These are phyloP conservation scores for Drosophila buzzatii DNA, from an alignment of 2,888 invertebrate species.

Conservation along the genomic window DNA sequence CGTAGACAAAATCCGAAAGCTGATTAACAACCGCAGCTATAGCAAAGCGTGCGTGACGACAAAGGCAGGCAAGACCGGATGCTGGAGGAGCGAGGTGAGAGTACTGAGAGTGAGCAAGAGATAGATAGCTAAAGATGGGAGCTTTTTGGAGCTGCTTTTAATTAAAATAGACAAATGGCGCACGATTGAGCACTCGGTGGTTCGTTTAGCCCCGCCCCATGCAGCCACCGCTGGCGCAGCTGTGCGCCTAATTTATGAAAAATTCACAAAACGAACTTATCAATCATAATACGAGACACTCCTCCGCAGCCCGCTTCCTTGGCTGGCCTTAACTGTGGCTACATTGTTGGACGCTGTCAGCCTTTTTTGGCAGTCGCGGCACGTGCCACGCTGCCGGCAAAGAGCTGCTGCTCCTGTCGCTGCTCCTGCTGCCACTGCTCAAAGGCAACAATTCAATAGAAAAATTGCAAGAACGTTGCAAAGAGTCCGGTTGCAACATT, in stretches of 20 bases:
- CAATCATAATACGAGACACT: constrained; percentile 67
- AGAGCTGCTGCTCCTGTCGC: constrained; percentile 17
- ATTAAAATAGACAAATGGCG: constrained; percentile 79
- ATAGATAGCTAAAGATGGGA: constrained; percentile 17
- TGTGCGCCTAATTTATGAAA: constrained; percentile 76
- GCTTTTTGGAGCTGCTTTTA: constrained; percentile 60
- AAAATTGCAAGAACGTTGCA: constrained; percentile 63
- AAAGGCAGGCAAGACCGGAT: constrained; percentile 1
- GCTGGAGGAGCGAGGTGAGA: neutral
- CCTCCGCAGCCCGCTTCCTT: neutral
- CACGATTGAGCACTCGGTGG: constrained; percentile 72
- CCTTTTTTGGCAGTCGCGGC: constrained; percentile 62
- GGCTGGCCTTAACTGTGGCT: constrained; percentile 26
- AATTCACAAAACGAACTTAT: constrained; percentile 79
- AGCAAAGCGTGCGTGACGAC: constrained; percentile 60
- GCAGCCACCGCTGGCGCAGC: constrained; percentile 48
- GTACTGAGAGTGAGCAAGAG: neutral
- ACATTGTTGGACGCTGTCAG: constrained; percentile 64
- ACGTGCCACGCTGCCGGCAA: constrained; percentile 69
- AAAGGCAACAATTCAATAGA: constrained; percentile 70
- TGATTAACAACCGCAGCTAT: constrained; percentile 60
- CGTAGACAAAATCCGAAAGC: constrained; percentile 21
- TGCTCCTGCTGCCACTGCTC: constrained; percentile 20
- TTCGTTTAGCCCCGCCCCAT: constrained; percentile 27
- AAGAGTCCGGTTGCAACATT: constrained; percentile 43